phyloP scores from a whole-genome alignment of 2,113 vertebrate genomes.

The Pithys albifrons region DNA sequence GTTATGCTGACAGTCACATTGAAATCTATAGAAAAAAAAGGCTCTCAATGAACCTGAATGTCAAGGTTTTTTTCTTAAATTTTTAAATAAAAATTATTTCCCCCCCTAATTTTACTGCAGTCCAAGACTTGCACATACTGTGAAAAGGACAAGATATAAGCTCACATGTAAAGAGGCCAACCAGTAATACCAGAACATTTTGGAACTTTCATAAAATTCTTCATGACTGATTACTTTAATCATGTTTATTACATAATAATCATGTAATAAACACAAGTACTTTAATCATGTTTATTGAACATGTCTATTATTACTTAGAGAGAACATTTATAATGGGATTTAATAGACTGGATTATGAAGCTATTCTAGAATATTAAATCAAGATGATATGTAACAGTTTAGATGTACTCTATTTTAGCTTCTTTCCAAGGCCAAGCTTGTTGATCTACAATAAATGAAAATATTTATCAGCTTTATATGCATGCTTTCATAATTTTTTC shows the following conservation, averaged over 20 bases:
- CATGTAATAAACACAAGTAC: background rate
- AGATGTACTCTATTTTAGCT: background rate
- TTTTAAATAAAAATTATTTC: background rate
- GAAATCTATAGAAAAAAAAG: slow-evolving; percentile 73
- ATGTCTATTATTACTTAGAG: background rate
- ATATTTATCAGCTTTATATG: background rate
- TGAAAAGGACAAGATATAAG: background rate
- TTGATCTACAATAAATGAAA: background rate
- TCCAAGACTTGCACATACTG: background rate
- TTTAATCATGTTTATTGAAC: background rate
- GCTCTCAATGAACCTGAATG: background rate
- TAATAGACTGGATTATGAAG: background rate
- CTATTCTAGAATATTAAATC: background rate
- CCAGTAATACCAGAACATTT: background rate
- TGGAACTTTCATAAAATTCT: background rate
- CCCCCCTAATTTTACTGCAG: background rate
- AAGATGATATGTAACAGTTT: background rate
- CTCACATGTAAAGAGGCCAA: background rate
- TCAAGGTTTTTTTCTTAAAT: background rate
- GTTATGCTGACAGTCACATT: slow-evolving; percentile 89
- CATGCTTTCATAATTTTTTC: background rate
- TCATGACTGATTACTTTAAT: background rate
- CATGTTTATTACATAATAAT: too few species aligned
- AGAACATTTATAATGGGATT: background rate
- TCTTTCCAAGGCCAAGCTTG: background rate